Evolutionary conservation across 2,888 invertebrate genomes (phyloP).

Genomic region (Lasioglossum oenotherae): DNA sequence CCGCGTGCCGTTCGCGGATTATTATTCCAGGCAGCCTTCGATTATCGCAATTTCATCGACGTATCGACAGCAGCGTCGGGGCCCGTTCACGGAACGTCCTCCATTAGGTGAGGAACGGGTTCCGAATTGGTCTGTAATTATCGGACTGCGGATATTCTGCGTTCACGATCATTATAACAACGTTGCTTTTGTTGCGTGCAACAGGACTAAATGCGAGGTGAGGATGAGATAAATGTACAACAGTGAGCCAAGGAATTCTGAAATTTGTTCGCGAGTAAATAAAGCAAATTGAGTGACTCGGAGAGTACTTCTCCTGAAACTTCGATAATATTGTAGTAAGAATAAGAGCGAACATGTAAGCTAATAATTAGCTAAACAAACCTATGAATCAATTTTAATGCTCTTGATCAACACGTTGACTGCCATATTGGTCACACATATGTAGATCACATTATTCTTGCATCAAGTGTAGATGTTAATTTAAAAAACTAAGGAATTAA

Average conservation of each 20-base stretch:
- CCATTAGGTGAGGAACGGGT: slow-evolving; percentile 8
- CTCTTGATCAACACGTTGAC: too few species aligned
- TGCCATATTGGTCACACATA: too few species aligned
- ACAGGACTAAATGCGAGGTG: not conserved
- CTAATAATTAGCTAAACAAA: not conserved
- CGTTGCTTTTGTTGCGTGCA: slow-evolving; percentile 1
- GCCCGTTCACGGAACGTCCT: slow-evolving; percentile 16
- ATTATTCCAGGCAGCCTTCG: slow-evolving; percentile 29
- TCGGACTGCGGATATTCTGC: slow-evolving; percentile 1
- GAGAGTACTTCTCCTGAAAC: not conserved
- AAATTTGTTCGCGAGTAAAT: not conserved
- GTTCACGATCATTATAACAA: not conserved
- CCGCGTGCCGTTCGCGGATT: not conserved
- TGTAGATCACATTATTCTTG: too few species aligned
- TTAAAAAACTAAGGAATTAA: too few species aligned
- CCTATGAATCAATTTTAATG: too few species aligned
- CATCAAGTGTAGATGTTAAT: too few species aligned
- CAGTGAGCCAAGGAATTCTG: not conserved
- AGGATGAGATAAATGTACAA: not conserved
- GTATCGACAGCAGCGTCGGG: slow-evolving; percentile 24
- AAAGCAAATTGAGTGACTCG: not conserved
- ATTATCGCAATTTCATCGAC: slow-evolving; percentile 24
- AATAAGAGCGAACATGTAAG: not conserved
- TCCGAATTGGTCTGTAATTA: slow-evolving; percentile 9
- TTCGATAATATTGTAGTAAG: not conserved